These are phyloP conservation scores for Caenorhabditis auriculariae DNA, from an alignment of 2,888 invertebrate species.

Conservation along the genomic window DNA sequence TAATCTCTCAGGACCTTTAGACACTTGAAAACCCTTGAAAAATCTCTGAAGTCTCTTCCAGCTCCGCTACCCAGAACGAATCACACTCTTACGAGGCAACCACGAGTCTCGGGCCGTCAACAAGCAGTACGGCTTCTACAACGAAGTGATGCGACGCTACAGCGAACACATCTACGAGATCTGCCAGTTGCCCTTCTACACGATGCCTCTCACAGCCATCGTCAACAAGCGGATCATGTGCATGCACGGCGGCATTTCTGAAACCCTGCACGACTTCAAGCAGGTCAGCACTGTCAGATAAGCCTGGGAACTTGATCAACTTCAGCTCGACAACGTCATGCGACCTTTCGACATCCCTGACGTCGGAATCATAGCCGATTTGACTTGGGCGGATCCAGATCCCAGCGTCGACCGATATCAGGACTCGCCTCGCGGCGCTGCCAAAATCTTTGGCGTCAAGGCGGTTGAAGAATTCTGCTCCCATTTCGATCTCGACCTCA, in stretches of 20 bases:
- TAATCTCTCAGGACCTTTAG: too few species aligned
- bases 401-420: slow-evolving; percentile 35
- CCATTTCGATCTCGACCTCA: slow-evolving; percentile 48
- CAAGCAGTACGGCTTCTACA: slow-evolving; percentile 54
- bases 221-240: slow-evolving; percentile 80
- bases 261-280: slow-evolving; percentile 43
- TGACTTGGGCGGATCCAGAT: slow-evolving; percentile 64
- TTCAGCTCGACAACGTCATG: slow-evolving; percentile 69
- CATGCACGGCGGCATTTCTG: slow-evolving; percentile 74
- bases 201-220: slow-evolving; percentile 95
- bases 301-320: not conserved
- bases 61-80: slow-evolving; percentile 76
- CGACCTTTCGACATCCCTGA: slow-evolving; percentile 71
- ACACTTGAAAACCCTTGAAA: not conserved
- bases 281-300: slow-evolving; percentile 59
- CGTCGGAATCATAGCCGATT: slow-evolving; percentile 67
- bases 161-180: slow-evolving; percentile 74
- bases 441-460: slow-evolving; percentile 50
- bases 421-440: slow-evolving; percentile 47
- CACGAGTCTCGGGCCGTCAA: slow-evolving; percentile 86
- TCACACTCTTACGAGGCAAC: slow-evolving; percentile 90
- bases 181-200: slow-evolving; percentile 75
- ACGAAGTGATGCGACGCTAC: slow-evolving; percentile 79
- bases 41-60: slow-evolving; percentile 5
- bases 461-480: slow-evolving; percentile 49